Percentiles rank a stretch among this genome's conserved stretches.
Evolutionary conservation across 2,113 vertebrate genomes (phyloP).

Genomic region (Paraplagusia blochii): DNA sequence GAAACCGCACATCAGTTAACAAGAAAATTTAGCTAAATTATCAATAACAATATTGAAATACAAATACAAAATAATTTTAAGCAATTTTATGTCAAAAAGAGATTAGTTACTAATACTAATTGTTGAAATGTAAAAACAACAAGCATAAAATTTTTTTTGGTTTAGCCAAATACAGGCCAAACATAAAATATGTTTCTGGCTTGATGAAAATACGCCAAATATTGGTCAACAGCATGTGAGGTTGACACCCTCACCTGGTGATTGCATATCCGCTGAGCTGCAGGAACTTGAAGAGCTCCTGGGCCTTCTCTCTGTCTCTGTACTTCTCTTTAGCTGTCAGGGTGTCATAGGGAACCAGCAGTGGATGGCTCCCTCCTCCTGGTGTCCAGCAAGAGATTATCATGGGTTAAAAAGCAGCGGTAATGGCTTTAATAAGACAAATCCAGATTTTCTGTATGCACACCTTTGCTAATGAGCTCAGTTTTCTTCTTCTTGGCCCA

Average conservation of each 20-base stretch:
- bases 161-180: no score
- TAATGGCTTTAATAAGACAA: neutral
- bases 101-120: no score
- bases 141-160: no score
- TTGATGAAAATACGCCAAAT: no score
- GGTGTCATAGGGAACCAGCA: slow-evolving; percentile 94
- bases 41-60: no score
- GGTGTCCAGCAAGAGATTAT: neutral
- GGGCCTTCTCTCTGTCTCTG: slow-evolving; percentile 92
- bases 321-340: slow-evolving; percentile 96
- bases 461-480: slow-evolving; percentile 90
- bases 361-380: slow-evolving; percentile 93
- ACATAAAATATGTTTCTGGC: no score
- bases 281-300: slow-evolving; percentile 94
- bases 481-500: slow-evolving; percentile 98
- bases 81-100: no score
- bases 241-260: slow-evolving; percentile 57
- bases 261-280: slow-evolving; percentile 86
- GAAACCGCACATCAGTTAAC: no score
- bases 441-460: neutral
- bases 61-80: no score
- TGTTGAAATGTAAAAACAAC: no score
- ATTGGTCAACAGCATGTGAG: neutral
- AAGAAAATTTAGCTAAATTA: no score
- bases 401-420: neutral